A percentile compares a stretch with the other conserved stretches of the same genome.
Conservation (phyloP, 1,140 invertebrate species). For the Scaptomyza graminum region DNA sequence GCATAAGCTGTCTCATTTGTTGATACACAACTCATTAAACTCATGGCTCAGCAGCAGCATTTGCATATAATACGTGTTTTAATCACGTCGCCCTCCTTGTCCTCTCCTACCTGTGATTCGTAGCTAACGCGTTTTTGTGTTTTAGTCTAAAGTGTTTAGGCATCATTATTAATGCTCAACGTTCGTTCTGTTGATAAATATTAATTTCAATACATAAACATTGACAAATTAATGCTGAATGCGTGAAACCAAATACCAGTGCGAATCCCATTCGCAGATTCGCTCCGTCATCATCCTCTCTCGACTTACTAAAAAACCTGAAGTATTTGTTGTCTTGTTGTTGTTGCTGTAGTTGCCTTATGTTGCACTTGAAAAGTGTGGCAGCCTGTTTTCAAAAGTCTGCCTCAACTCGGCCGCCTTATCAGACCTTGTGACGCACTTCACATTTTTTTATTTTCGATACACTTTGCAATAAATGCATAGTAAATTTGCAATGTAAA, state of each 20-base stretch:
- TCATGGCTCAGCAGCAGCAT: slow-evolving; percentile 40
- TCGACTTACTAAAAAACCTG: slow-evolving; percentile 44
- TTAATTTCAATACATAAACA: slow-evolving; percentile 73
- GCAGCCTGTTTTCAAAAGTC: slow-evolving; percentile 34
- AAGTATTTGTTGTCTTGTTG: slow-evolving; percentile 24
- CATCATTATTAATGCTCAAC: slow-evolving; percentile 69
- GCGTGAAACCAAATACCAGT: slow-evolving; percentile 23
- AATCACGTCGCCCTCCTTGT: slow-evolving; percentile 24
- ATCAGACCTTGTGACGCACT: slow-evolving; percentile 61
- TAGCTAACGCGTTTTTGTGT: slow-evolving; percentile 24
- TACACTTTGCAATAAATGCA: background rate
- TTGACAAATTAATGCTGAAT: slow-evolving; percentile 75
- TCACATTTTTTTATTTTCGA: slow-evolving; percentile 16
- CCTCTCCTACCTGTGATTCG: background rate
- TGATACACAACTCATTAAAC: slow-evolving; percentile 54
- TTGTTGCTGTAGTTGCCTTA: slow-evolving; percentile 22
- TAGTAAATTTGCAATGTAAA: background rate
- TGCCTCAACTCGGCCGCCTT: slow-evolving; percentile 24
- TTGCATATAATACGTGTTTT: slow-evolving; percentile 50
- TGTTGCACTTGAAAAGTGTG: slow-evolving; percentile 55
- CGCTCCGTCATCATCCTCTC: slow-evolving; percentile 61
- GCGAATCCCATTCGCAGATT: slow-evolving; percentile 6
- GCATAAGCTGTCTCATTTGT: slow-evolving; percentile 30
- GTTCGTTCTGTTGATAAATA: slow-evolving; percentile 64
- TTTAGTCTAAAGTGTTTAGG: slow-evolving; percentile 35